Base-by-base conservation (phyloP, 2,113 vertebrate genomes). In the Nettapus auritus region DNA sequence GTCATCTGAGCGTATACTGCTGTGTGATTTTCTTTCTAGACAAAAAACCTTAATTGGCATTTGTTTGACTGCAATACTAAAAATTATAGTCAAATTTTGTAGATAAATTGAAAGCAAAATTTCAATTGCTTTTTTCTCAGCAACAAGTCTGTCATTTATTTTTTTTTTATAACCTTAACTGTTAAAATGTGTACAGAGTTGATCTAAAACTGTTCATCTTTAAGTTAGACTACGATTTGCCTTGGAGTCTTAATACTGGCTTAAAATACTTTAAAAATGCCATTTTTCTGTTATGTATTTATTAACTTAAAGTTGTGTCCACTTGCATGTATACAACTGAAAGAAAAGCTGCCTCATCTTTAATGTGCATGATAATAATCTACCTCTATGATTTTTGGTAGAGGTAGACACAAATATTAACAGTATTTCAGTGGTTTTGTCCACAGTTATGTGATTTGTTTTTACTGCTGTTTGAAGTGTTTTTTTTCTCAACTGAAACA, bases 381-480 rank as follows among this genome's bases (percentile, higher is more conserved):
- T 84, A 67, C 50, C 63, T 78, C 44, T 90, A 38, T 93, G 67
- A 46, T 83, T 94, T 93, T 62, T 83, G 18, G 55, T 40, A 53
- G 76, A 75, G 73, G 71, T 75, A 68, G 68, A 56, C 71, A 64
- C 85, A 59, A 86, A 29, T 76, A 52, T 55, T 81, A 74, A 11
- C 25, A 60, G 3, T 76, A 53, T 87, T 85, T 94, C 76, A 22
- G 26, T 89, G 52, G 6, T 22, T 71, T 94, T 91, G 70, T 66
- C 85, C 3, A 5, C 40, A 36, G 1, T 36, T 71, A n/a, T 0
- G 2, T 79, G 73, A 62, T 36, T 5, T 62, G 59, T 53, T 31
- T 87, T 93, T 74, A 82, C 81, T 87, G 64, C 64, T 66, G 82
- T 89, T 95, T 95, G 96, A 83, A 96, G 89, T 96, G 93, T 29